phyloP scores from a whole-genome alignment of 2,797 vertebrate species.

The Coregonus sp. region DNA sequence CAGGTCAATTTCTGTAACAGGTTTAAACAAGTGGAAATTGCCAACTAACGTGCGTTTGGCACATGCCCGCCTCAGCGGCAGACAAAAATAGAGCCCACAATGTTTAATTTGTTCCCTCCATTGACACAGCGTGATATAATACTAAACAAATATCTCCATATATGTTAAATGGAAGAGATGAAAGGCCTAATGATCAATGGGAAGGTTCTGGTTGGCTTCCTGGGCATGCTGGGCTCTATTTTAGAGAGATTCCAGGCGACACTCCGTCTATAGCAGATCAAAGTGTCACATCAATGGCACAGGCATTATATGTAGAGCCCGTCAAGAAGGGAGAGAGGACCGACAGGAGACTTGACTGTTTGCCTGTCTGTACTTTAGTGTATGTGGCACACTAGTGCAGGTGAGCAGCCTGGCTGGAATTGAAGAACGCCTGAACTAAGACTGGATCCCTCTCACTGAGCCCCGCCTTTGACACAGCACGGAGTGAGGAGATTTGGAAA shows the following conservation, averaged over 20 bases:
- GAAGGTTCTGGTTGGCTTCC: background rate
- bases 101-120: background rate
- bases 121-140: background rate
- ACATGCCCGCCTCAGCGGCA: too few relatives aligned
- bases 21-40: too few relatives aligned
- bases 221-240: background rate
- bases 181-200: background rate
- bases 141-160: background rate
- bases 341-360: background rate
- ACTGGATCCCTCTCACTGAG: background rate
- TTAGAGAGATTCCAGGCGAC: background rate
- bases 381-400: background rate
- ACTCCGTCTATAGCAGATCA: background rate
- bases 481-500: background rate
- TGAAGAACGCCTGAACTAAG: background rate
- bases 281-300: background rate
- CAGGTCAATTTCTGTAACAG: too few relatives aligned
- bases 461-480: background rate
- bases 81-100: background rate
- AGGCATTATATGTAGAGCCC: background rate
- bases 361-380: background rate
- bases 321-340: background rate
- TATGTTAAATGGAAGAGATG: background rate
- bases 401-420: background rate
- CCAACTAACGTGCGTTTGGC: too few relatives aligned